Evolutionary conservation across 2,888 invertebrate genomes (phyloP).

Genomic region (Caenorhabditis virilis): DNA sequence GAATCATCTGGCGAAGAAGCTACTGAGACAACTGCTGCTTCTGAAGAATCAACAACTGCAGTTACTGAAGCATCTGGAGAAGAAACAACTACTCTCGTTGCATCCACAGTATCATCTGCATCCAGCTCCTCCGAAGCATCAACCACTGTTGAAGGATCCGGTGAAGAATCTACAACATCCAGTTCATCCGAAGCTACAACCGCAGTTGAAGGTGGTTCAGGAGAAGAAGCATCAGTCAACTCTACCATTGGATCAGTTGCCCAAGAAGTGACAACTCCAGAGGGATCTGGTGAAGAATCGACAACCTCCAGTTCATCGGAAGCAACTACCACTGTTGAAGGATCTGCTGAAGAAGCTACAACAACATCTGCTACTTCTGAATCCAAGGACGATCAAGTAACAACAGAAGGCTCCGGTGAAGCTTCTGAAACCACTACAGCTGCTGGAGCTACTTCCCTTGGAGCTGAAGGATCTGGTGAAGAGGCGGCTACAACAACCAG

Average conservation of each 20-base stretch:
- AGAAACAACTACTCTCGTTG: constrained; percentile 1
- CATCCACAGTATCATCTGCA: background rate
- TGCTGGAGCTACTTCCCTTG: background rate
- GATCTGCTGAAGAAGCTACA: background rate
- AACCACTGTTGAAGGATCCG: constrained; percentile 5
- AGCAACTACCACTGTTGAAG: background rate
- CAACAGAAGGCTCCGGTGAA: constrained; percentile 10
- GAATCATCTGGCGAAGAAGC: constrained; percentile 31
- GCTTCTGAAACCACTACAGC: constrained; percentile 2
- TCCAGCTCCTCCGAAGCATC: background rate
- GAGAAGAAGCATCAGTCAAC: constrained; percentile 16
- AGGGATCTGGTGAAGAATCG: constrained; percentile 8
- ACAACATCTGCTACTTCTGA: background rate
- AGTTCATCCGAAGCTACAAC: constrained; percentile 8
- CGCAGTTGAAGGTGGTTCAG: constrained; percentile 17
- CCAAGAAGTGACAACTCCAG: background rate
- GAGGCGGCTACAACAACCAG: background rate
- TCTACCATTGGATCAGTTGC: background rate
- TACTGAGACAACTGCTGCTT: constrained; percentile 7
- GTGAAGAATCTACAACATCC: constrained; percentile 6
- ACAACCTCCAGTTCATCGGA: background rate
- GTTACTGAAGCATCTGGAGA: constrained; percentile 14
- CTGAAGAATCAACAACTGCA: constrained; percentile 20
- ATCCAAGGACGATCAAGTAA: background rate
- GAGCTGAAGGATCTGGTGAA: constrained; percentile 5